Conservation (phyloP, 2,797 vertebrate species). For the Amazonetta brasiliensis region DNA sequence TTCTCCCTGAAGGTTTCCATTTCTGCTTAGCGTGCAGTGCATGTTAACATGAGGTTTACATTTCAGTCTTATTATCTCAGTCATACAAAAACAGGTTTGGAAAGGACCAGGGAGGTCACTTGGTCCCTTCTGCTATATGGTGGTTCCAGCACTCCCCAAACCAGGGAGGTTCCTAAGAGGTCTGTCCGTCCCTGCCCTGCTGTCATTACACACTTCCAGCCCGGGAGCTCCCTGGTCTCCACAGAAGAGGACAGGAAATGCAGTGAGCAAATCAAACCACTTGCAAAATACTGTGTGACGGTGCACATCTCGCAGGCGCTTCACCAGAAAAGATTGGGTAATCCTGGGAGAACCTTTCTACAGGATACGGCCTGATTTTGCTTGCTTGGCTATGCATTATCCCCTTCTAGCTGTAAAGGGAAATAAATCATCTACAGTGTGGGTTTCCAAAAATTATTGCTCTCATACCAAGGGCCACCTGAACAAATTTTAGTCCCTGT, state of each 20-base stretch:
- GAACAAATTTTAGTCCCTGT: background rate
- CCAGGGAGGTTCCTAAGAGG: fast-evolving
- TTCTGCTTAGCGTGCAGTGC: background rate
- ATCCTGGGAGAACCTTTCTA: background rate
- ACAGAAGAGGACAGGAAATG: conserved; percentile 32
- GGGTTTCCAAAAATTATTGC: background rate
- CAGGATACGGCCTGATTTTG: background rate
- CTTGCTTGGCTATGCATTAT: background rate
- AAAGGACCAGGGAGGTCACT: background rate
- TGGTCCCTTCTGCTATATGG: fast-evolving
- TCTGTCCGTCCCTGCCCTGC: background rate
- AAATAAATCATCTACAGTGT: background rate
- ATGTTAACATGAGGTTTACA: fast-evolving
- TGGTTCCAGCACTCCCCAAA: fast-evolving
- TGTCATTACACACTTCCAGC: background rate
- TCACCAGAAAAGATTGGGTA: background rate
- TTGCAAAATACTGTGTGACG: background rate
- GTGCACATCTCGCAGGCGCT: background rate
- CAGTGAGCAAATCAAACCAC: background rate
- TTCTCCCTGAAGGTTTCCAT: background rate
- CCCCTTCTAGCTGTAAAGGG: background rate
- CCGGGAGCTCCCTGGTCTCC: fast-evolving
- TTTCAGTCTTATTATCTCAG: background rate
- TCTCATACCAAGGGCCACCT: background rate
- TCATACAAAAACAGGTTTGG: background rate